Conservation (phyloP, 2,888 invertebrate species). For the Monoplex corrugatus region DNA sequence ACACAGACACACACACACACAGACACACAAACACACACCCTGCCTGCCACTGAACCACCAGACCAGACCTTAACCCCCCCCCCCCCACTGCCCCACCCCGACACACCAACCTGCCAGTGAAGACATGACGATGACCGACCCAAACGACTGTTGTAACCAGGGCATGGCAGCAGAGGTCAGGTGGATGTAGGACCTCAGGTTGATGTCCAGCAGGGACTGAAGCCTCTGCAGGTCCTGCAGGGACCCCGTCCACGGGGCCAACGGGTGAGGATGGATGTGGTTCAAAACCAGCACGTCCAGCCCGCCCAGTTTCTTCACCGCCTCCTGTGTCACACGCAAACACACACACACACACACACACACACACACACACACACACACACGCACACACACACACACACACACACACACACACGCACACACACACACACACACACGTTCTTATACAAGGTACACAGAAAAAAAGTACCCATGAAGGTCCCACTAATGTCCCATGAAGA, state of each 20-base stretch:
- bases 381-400: background rate
- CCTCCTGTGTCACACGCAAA: slow-evolving; percentile 66
- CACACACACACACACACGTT: background rate
- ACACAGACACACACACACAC: too few relatives aligned
- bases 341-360: too few relatives aligned
- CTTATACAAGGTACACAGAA: too few relatives aligned
- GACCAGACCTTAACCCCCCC: too few relatives aligned
- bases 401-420: background rate
- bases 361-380: too few relatives aligned
- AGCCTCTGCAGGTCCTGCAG: slow-evolving; percentile 68
- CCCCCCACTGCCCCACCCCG: too few relatives aligned
- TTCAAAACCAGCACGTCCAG: slow-evolving; percentile 79
- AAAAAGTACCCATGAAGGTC: too few relatives aligned
- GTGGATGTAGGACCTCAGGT: slow-evolving; percentile 78
- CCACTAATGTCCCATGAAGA: too few relatives aligned
- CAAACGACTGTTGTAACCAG: slow-evolving; percentile 68
- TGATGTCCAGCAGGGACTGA: slow-evolving; percentile 71
- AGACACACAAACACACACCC: too few relatives aligned
- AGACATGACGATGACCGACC: slow-evolving; percentile 76
- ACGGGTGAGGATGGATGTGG: slow-evolving; percentile 72
- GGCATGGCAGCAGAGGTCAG: slow-evolving; percentile 76
- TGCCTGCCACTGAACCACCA: too few relatives aligned
- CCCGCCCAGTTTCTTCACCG: slow-evolving; percentile 71
- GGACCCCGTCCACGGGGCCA: slow-evolving; percentile 75
- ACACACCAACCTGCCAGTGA: slow-evolving; percentile 78